Evolutionary conservation across 1,140 invertebrate genomes (phyloP).

Genomic region (Odontomachus brunneus): DNA sequence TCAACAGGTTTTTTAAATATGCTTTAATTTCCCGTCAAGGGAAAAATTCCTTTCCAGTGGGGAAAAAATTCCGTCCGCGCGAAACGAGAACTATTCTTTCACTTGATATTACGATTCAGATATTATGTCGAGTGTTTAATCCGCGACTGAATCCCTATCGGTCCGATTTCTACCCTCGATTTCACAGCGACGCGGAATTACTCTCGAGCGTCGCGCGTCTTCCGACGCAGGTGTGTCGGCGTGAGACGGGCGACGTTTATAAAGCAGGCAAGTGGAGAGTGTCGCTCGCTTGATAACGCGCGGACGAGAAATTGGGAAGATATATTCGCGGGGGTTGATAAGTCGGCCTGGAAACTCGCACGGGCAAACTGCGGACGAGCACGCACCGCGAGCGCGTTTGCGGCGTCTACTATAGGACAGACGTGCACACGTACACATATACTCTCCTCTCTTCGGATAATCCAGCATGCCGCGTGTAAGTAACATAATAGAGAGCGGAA

Average conservation of each 20-base stretch:
- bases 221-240: slow-evolving; percentile 24
- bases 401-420: not conserved
- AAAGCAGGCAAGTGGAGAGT: slow-evolving; percentile 16
- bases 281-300: slow-evolving; percentile 25
- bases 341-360: slow-evolving; percentile 36
- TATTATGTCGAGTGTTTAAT: too few species aligned
- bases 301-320: slow-evolving; percentile 50
- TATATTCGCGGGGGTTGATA: slow-evolving; percentile 48
- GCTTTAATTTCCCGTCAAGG: too few species aligned
- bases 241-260: slow-evolving; percentile 20
- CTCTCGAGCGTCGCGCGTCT: slow-evolving; percentile 3
- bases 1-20: too few species aligned
- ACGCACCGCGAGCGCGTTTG: slow-evolving; percentile 36
- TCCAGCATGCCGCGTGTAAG: slow-evolving; percentile 50
- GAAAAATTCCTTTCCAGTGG: too few species aligned
- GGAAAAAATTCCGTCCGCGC: too few species aligned
- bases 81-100: not conserved
- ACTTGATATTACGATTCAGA: too few species aligned
- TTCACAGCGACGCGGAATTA: not conserved
- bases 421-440: not conserved
- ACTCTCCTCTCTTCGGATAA: slow-evolving; percentile 28
- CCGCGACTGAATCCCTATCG: too few species aligned
- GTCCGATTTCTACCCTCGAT: too few species aligned
- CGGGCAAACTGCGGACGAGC: slow-evolving; percentile 13
- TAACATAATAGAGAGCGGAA: slow-evolving; percentile 75